Evolutionary conservation across 2,797 vertebrate species (phyloP), one percentile per base, ranked within the genome.

Genomic region (Onychomys arenicola): DNA sequence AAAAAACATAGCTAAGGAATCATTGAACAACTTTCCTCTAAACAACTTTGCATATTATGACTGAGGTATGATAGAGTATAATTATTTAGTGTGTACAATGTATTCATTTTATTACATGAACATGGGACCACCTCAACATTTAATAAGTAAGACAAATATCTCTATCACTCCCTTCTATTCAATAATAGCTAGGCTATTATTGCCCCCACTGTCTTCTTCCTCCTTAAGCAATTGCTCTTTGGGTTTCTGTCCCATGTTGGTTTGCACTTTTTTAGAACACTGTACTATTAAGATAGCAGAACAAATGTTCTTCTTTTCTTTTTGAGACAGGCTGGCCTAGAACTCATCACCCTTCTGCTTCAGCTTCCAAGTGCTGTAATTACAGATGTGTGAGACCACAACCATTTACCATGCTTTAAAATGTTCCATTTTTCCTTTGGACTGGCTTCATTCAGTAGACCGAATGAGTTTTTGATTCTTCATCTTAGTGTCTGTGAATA

Each of bases 51-150:
- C 88, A 13, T 85, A 9, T 9, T 93, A 52, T 69, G 83, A 78
- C 67, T 88, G 16, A 97, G 90, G 8, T 73, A 67, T 0, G 73
- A 34, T 63, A 49, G 81, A 96, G 23, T 12, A 0, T 2, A 91
- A n/a, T 6, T 83, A 67, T 40, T 95, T 67, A 77, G 73, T 37
- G 3, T 83, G 21, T 21, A 43, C 4, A 88, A 32, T 52, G 80
- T 82, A 25, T 92, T 95, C 43, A 75, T 82, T 93, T 97, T 93
- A 84, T 61, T 61, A n/a, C 34, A 81, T 52, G 23, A 83, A 29
- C n/a, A 23, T 91, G 83, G 87, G 90, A 73, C 1, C 6, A 73
- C 90, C n/a, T n/a, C 29, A 23, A 23, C 1, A n/a, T 46, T 61
- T 89, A 61, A 77, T 77, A 40, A 93, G 86, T 37, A 49, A 40